These are phyloP conservation scores for Channa striata DNA, from an alignment of 2,797 vertebrate genomes.

Conservation along the genomic window DNA sequence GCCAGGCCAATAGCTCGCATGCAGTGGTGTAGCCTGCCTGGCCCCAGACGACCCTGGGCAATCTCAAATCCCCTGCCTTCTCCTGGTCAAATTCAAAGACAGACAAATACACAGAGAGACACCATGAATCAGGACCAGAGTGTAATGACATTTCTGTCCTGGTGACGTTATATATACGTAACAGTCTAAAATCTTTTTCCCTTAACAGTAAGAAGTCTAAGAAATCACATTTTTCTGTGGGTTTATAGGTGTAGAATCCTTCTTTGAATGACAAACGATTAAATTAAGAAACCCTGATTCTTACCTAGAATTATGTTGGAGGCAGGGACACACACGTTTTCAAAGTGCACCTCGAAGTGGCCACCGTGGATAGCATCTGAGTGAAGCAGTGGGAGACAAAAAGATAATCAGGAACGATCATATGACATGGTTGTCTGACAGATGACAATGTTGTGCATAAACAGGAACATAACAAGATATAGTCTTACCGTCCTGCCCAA, in stretches of 20 bases:
- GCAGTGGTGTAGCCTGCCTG: slow-evolving; percentile 94
- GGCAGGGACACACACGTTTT: slow-evolving; percentile 87
- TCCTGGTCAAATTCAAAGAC: no score
- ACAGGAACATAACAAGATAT: not conserved
- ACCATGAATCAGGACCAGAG: not conserved
- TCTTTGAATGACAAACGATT: not conserved
- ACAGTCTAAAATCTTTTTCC: not conserved
- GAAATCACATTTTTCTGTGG: not conserved
- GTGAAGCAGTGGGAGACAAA: not conserved
- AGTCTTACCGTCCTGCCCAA: slow-evolving; percentile 89
- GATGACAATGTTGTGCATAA: slow-evolving; percentile 3
- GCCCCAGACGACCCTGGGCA: slow-evolving; percentile 92
- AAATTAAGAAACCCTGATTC: slow-evolving; percentile 30
- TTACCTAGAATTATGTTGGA: slow-evolving; percentile 93
- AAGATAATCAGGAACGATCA: not conserved
- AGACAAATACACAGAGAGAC: slow-evolving; percentile 1
- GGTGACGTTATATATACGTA: not conserved
- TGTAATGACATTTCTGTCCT: not conserved
- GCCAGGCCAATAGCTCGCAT: slow-evolving; percentile 91
- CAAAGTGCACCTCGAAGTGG: slow-evolving; percentile 95
- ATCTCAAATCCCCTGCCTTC: slow-evolving; percentile 96
- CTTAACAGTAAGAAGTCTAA: slow-evolving; percentile 5
- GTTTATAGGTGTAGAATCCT: not conserved
- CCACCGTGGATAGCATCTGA: slow-evolving; percentile 93
- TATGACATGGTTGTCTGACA: not conserved